These are phyloP conservation scores for Erythrolamprus reginae DNA, from an alignment of 2,113 vertebrate species.

Conservation along the genomic window DNA sequence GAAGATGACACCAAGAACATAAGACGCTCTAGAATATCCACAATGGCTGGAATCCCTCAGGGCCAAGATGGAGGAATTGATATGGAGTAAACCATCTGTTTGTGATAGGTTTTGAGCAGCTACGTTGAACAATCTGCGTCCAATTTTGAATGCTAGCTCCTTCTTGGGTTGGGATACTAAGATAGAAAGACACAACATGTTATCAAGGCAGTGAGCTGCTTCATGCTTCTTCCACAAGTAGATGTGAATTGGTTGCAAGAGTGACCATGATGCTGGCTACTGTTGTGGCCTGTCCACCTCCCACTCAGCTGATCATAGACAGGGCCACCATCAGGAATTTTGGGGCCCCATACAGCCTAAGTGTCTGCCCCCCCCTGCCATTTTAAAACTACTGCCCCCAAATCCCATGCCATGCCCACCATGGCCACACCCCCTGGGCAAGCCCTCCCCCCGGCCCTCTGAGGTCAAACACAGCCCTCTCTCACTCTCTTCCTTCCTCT, in stretches of 20 bases:
- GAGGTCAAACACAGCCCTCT: no score
- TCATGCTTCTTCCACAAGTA: not conserved
- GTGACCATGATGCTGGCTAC: not conserved
- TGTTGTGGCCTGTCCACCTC: no score
- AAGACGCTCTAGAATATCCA: constrained; percentile 85
- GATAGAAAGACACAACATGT: constrained; percentile 49
- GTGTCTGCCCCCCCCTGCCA: no score
- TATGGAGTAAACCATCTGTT: constrained; percentile 40
- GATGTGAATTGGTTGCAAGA: not conserved
- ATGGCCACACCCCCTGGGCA: no score
- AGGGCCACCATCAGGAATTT: no score
- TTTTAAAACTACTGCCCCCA: no score
- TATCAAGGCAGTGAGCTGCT: constrained; percentile 34
- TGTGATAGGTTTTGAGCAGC: constrained; percentile 63
- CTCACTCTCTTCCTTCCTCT: no score
- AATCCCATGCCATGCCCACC: no score
- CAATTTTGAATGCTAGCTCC: constrained; percentile 56
- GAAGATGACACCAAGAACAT: constrained; percentile 80
- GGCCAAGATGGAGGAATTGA: constrained; percentile 57
- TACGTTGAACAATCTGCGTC: constrained; percentile 72
- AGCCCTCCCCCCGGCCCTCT: no score
- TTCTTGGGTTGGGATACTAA: constrained; percentile 49
- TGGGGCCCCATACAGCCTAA: no score
- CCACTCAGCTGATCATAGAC: no score
- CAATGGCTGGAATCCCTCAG: constrained; percentile 81